Evolutionary conservation across 2,888 invertebrate genomes (phyloP), one percentile per base, ranked within the genome.

Genomic region (Pedicia rivosa): DNA sequence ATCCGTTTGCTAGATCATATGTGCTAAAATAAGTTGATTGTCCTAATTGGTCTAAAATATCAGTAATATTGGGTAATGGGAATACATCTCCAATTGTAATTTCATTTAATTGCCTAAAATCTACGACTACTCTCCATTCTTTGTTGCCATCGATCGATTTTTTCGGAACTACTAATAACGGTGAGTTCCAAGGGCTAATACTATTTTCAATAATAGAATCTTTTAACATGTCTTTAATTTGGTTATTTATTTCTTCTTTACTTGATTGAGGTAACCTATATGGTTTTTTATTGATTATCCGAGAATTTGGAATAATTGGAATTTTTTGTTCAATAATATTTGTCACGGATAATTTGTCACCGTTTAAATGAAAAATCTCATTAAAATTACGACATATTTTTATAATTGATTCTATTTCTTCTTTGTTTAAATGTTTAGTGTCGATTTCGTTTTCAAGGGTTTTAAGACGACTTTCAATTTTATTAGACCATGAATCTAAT

Each of bases 151-250:
- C 19, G 5, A 16, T 28, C 5, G 20, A 25, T 30, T 38, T 38
- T 12, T 38, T 38, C 6, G 38, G 38, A 29, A 38, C 38, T 8
- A 38, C 20, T 19, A 28, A 15, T 17, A 38, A 19, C 7, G 38
- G 35, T 7, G 35, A 29, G 30, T 26, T 38, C 35, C 38, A 38
- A 3, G 38, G 38, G 15, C 38, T 30, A 3, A 17, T 13, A 15
- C 35, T 38, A 9, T 30, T 25, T 20, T 12, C 15, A 3, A 38
- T 29, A 9, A 38, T 38, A 10, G 14, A 17, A 24, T 30, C 30
- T n/a, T 35, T 5, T 16, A 35, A 26, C 35, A 38, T 38, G 5
- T 39, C 31, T 9, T 39, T 26, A 5, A 39, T 31, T 10, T 39
- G 35, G 15, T 35, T 31, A 12, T 39, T 35, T 14, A 39, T 39